A percentile compares a stretch with the other conserved stretches of the same genome.
Conservation (phyloP, 1,140 invertebrate species). For the Drosophila nigromelanica region DNA sequence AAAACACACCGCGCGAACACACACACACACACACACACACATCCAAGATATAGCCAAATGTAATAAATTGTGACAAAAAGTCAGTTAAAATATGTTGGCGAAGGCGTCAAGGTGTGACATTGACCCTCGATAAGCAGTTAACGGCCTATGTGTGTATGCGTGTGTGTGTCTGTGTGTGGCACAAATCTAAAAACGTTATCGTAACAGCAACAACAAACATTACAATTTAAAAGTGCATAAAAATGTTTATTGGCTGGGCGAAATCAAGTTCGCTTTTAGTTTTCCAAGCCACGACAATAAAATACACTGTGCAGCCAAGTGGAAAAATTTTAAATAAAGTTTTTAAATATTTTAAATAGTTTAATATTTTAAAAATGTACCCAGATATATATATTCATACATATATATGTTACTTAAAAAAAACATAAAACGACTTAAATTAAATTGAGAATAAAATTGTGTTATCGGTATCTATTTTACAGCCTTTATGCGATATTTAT, state of each 20-base stretch:
- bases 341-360: background rate
- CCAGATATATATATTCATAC: too few species aligned
- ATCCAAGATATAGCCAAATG: slow-evolving; percentile 44
- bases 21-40: slow-evolving; percentile 18
- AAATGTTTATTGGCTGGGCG: slow-evolving; percentile 59
- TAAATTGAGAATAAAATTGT: too few species aligned
- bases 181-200: slow-evolving; percentile 58
- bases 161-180: slow-evolving; percentile 48
- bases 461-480: too few species aligned
- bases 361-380: background rate
- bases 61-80: slow-evolving; percentile 77
- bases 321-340: background rate
- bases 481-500: too few species aligned
- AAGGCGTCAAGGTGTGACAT: slow-evolving; percentile 75
- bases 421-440: too few species aligned
- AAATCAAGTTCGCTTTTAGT: slow-evolving; percentile 52
- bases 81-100: slow-evolving; percentile 63
- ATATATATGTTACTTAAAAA: too few species aligned
- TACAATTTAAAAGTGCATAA: slow-evolving; percentile 77
- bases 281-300: slow-evolving; percentile 45
- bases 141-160: slow-evolving; percentile 32
- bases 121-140: slow-evolving; percentile 63
- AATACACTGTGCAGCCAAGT: slow-evolving; percentile 52
- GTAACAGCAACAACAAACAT: slow-evolving; percentile 40
- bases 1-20: slow-evolving; percentile 23